Evolutionary conservation across 1,140 invertebrate genomes (phyloP).

Genomic region (Pygmarrhopalites habei): DNA sequence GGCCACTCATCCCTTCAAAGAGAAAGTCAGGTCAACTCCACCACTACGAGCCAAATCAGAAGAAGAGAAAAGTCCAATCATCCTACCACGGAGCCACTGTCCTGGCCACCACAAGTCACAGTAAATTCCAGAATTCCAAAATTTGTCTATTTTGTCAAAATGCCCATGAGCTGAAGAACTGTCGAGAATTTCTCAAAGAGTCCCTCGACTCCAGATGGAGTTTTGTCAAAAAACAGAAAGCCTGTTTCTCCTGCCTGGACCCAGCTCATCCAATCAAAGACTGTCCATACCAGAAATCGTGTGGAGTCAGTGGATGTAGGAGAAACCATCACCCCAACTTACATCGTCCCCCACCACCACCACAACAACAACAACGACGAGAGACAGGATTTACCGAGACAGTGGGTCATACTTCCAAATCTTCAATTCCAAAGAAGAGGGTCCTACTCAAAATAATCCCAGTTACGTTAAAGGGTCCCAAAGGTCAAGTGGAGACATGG

Average conservation of each 20-base stretch:
- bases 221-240: not conserved
- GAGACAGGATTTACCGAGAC: no score
- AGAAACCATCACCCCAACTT: conserved; percentile 2
- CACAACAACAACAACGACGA: not conserved
- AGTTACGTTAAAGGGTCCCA: conserved; percentile 7
- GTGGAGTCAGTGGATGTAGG: conserved; percentile 11
- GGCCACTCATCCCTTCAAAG: no score
- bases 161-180: not conserved
- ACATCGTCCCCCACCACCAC: no score
- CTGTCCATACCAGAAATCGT: not conserved
- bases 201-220: conserved; percentile 2
- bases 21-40: no score
- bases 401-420: no score
- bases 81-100: not conserved
- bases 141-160: not conserved
- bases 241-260: conserved; percentile 16
- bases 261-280: not conserved
- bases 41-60: no score
- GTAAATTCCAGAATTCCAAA: not conserved
- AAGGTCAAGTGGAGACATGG: not conserved
- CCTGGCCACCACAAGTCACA: not conserved
- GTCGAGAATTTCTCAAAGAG: not conserved
- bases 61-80: no score
- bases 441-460: conserved; percentile 6
- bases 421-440: not conserved